These are phyloP conservation scores for Apotomis betuletana DNA, from an alignment of 2,888 invertebrate species.

Conservation along the genomic window DNA sequence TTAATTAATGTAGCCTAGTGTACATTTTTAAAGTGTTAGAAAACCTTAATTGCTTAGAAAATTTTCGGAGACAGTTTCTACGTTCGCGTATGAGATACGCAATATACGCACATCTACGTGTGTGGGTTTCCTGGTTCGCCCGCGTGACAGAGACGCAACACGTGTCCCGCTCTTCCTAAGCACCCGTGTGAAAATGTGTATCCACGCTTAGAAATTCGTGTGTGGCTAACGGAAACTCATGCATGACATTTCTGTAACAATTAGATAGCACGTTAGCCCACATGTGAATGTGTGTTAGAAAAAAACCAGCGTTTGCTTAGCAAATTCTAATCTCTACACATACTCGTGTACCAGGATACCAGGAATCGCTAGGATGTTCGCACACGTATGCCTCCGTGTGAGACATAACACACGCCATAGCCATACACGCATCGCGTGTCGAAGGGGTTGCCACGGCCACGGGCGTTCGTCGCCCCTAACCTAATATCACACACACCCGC, in stretches of 20 bases:
- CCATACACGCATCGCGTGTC: constrained; percentile 73
- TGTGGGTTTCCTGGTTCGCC: constrained; percentile 46
- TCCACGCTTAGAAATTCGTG: constrained; percentile 43
- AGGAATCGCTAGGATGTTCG: constrained; percentile 67
- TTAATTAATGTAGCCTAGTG: neutral
- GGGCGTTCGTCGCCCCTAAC: constrained; percentile 63
- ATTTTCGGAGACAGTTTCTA: constrained; percentile 5
- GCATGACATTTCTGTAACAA: constrained; percentile 37
- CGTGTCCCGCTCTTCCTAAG: constrained; percentile 46
- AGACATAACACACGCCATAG: constrained; percentile 72
- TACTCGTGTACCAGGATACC: constrained; percentile 77
- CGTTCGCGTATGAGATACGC: neutral
- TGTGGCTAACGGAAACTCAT: constrained; percentile 38
- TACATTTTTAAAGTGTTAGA: neutral
- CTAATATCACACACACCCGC: constrained; percentile 63
- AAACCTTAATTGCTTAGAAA: neutral
- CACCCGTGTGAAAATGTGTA: constrained; percentile 43
- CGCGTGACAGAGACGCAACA: constrained; percentile 42
- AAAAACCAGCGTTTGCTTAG: constrained; percentile 80
- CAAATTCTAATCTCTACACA: constrained; percentile 84
- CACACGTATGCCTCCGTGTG: constrained; percentile 72
- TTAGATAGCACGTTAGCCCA: constrained; percentile 42
- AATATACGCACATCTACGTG: constrained; percentile 36
- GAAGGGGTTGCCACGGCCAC: constrained; percentile 70
- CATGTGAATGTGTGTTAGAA: constrained; percentile 69